These are phyloP conservation scores for Paelopatides confundens DNA, from an alignment of 53 echinoderm and acorn worm species.

Conservation along the genomic window DNA sequence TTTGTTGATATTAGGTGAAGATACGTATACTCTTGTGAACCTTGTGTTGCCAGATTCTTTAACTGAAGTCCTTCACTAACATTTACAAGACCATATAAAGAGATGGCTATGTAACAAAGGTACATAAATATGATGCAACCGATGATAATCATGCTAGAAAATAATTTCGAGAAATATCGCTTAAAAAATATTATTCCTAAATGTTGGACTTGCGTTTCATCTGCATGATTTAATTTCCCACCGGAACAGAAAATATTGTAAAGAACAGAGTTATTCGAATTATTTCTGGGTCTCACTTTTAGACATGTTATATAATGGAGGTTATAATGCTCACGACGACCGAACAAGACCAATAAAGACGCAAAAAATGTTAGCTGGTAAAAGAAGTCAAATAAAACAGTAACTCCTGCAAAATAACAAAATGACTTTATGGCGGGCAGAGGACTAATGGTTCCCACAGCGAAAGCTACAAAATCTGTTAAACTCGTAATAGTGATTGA, in stretches of 20 bases:
- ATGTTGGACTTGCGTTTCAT: background rate
- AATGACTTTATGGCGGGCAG: slow-evolving; percentile 83
- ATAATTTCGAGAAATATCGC: slow-evolving; percentile 43
- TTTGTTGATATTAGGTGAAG: slow-evolving; percentile 10
- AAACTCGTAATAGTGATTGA: slow-evolving; percentile 96
- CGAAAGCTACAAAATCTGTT: slow-evolving; percentile 86
- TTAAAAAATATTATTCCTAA: slow-evolving; percentile 55
- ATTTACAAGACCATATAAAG: slow-evolving; percentile 55
- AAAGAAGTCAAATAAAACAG: slow-evolving; percentile 85
- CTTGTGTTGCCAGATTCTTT: slow-evolving; percentile 55
- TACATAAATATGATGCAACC: slow-evolving; percentile 40
- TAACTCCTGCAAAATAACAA: slow-evolving; percentile 87
- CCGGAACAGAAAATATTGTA: slow-evolving; percentile 86
- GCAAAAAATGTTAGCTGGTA: slow-evolving; percentile 88
- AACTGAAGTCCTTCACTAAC: slow-evolving; percentile 59
- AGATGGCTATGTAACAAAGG: slow-evolving; percentile 44
- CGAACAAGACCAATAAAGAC: slow-evolving; percentile 80
- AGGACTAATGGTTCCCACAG: slow-evolving; percentile 81
- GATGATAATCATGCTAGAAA: slow-evolving; percentile 19
- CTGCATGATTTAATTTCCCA: background rate
- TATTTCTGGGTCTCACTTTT: slow-evolving; percentile 69
- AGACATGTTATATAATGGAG: slow-evolving; percentile 72
- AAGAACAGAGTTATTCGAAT: slow-evolving; percentile 47
- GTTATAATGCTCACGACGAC: slow-evolving; percentile 72
- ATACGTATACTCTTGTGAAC: slow-evolving; percentile 30